Base-by-base conservation (phyloP, 2,888 invertebrate species). In the Ptilodon capucinus region DNA sequence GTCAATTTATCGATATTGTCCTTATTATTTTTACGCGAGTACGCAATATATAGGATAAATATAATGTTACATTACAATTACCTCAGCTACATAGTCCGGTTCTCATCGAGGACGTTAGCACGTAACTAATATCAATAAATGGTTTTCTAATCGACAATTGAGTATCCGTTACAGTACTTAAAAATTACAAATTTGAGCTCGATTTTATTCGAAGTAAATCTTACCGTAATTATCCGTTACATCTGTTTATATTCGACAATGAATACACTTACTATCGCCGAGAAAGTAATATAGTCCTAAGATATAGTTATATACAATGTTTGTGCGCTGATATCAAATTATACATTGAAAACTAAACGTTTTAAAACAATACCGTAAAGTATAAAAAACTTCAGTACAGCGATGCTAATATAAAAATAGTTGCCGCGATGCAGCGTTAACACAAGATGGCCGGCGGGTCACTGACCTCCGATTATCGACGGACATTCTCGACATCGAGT, bases 1-100 rank as follows among this genome's bases (percentile, higher is more conserved):
- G 80, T 88, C 85, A 84, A 80, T 83, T 73, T 76, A 84, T 87
- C 86, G 85, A 91, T 91, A 91, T 91, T 91, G 91, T 91, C 91
- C 86, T 83, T 86, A 90, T 84, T 80, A 84, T 86, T 88, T 86
- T 90, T 89, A 88, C 86, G 89, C 85, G 84, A 88, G 85, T 86
- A 88, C 88, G 86, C 80, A 81, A 85, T 84, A 83, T 86, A 86
- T 82, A 82, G 82, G 86, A 86, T 62, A 79, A 79, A 76, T 77
- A 76, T 78, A 79, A 68, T 74, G 68, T 74, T 76, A 70, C 73
- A 74, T 73, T 74, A 69, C 75, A 78, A 72, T 70, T 79, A 84
- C 54, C 62, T 77, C 73, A 73, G 71, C 81, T 82, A 86, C 79
- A 76, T 77, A 82, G 86, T 84, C 89, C 88, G 70, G 81, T 74